Evolutionary conservation across 2,797 vertebrate genomes (phyloP), one percentile per base, ranked within the genome.

Genomic region (Microctenopoma steveboyesi): DNA sequence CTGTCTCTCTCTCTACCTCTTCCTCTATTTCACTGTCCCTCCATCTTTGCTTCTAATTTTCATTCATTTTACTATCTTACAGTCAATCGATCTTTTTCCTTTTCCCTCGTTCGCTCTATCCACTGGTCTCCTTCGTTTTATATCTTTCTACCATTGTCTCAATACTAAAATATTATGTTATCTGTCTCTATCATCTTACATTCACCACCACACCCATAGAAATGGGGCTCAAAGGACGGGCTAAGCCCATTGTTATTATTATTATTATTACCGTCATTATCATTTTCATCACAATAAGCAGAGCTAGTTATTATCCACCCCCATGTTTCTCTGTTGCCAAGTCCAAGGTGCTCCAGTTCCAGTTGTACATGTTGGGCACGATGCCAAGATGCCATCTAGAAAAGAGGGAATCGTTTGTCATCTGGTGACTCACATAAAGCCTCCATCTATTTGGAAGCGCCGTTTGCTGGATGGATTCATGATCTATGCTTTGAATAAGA

Each of bases 221-320:
- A 79, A 87, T 50, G 18, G 68, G 61, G 59, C 78, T 84, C 85
- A 74, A 74, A 83, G 83, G 86, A 86, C 62, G 52, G 74, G 60
- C 83, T 79, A n/a, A 71, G 74, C 79, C 84, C 75, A 78, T 87
- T 89, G 64, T 82, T 89, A 85, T 35, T 35, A 35, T 35, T 35
- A 35, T 84, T 86, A 91, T 88, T 87, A 91, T 89, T 85, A 78
- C 78, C 62, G 50, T 82, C 78, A 91, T 90, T 86, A 90, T 91
- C 85, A 85, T 87, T 89, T 89, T 87, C 84, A 89, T 90, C 85
- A 89, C 82, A 88, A 90, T 89, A 76, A 85, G 67, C 82, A 66
- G 67, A 69, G 75, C 76, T 69, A 76, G 84, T 87, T 90, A 86
- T 88, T 88, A 90, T 82, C 89, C 85, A 78, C 82, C 81, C 88